Evolutionary conservation across 2,113 vertebrate species (phyloP).

Genomic region (Microcebus ravelobensis): DNA sequence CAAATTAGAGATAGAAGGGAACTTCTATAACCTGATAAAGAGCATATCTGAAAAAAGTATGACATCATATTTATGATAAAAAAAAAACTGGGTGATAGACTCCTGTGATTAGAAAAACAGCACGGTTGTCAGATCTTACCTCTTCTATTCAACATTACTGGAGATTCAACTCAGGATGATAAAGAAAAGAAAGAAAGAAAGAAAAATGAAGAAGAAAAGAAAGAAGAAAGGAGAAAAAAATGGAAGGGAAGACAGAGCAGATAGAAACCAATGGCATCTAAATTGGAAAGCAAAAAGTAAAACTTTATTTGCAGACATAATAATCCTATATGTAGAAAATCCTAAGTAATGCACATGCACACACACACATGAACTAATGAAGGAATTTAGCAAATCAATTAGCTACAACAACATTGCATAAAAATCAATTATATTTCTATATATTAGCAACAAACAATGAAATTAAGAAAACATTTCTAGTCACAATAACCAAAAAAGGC

Average conservation of each 20-base stretch:
- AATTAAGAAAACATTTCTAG: not conserved
- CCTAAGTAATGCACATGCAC: not conserved
- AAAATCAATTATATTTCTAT: not conserved
- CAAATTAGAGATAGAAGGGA: not conserved
- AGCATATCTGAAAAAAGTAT: not conserved
- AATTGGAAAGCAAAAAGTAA: not conserved
- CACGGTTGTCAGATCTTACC: not conserved
- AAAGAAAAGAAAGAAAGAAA: not conserved
- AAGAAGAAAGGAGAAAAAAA: not conserved
- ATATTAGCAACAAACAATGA: not conserved
- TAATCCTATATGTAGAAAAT: not conserved
- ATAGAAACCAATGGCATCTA: not conserved
- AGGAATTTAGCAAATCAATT: not conserved
- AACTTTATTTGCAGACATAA: not conserved
- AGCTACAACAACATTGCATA: not conserved
- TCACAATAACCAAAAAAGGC: not conserved
- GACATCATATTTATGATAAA: not conserved
- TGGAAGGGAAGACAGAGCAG: not conserved
- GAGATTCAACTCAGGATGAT: not conserved
- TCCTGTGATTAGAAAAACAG: not conserved
- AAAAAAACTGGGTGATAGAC: not conserved
- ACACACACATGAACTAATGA: not conserved
- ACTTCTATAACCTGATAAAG: not conserved
- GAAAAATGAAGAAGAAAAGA: not conserved
- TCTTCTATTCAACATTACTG: not conserved